Conservation (phyloP, 1,140 invertebrate species). For the Littorina saxatilis region DNA sequence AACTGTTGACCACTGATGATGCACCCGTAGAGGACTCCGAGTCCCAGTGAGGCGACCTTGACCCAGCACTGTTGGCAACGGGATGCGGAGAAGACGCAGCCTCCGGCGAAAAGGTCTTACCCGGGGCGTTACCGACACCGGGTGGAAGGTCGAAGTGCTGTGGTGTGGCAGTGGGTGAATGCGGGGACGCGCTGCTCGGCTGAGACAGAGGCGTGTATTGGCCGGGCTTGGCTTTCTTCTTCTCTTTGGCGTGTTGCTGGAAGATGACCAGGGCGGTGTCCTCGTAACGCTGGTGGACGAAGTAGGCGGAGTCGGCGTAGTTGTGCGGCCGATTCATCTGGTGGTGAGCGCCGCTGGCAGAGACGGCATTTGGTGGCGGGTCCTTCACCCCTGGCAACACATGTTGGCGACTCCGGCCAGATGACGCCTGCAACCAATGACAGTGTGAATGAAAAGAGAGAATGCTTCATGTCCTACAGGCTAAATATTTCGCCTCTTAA, state of each 20-base stretch:
- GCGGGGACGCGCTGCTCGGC: neutral
- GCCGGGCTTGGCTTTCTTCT: neutral
- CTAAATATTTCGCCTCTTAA: no score
- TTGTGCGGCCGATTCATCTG: conserved; percentile 22
- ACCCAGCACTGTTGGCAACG: no score
- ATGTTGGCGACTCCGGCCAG: neutral
- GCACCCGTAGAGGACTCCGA: neutral
- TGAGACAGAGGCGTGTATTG: neutral
- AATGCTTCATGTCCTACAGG: no score
- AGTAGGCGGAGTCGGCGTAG: conserved; percentile 64
- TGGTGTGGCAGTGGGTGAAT: no score
- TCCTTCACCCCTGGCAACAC: conserved; percentile 4
- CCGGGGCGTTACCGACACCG: no score
- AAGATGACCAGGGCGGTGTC: conserved; percentile 74
- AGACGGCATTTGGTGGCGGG: neutral
- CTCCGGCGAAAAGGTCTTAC: neutral
- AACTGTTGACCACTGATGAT: neutral
- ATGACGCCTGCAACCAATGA: neutral
- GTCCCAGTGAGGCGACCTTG: neutral
- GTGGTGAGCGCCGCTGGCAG: neutral
- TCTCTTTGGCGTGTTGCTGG: conserved; percentile 62
- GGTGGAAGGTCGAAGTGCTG: no score
- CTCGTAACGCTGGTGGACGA: conserved; percentile 74
- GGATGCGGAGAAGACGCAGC: neutral
- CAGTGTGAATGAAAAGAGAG: no score